These are phyloP conservation scores for Parasteatoda tepidariorum DNA, from an alignment of 1,140 invertebrate genomes.

Conservation along the genomic window DNA sequence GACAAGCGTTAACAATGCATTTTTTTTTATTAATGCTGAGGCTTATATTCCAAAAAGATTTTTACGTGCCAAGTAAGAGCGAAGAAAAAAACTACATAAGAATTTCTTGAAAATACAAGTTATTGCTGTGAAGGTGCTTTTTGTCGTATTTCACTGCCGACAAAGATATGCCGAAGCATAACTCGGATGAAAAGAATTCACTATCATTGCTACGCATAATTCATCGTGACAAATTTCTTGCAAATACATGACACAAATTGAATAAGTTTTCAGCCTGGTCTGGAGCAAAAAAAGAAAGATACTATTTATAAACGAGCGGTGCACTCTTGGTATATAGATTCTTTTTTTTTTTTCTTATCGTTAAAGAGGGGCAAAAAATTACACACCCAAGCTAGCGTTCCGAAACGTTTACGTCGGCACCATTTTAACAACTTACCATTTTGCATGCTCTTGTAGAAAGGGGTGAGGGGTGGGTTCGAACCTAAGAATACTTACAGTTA, in stretches of 20 bases:
- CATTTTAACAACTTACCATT: constrained; percentile 54
- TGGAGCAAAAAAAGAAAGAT: neutral
- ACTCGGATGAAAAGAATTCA: neutral
- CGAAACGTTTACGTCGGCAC: constrained; percentile 55
- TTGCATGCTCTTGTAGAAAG: constrained; percentile 15
- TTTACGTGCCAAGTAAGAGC: neutral
- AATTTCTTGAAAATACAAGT: neutral
- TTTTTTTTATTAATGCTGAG: no score
- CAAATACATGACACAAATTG: constrained; percentile 21
- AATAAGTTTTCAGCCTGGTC: no score
- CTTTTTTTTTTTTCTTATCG: neutral
- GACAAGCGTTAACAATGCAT: no score
- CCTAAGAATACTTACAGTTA: constrained; percentile 51
- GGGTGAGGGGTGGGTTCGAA: no score
- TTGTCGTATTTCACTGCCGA: neutral
- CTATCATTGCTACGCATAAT: constrained; percentile 8
- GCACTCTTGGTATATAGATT: no score
- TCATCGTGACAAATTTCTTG: constrained; percentile 43
- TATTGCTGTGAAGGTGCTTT: neutral
- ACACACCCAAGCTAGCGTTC: constrained; percentile 8
- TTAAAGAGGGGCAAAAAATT: neutral
- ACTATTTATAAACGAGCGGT: constrained; percentile 32
- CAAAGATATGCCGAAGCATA: neutral
- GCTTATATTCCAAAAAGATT: neutral
- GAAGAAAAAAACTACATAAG: neutral